These are phyloP conservation scores for Catagonus wagneri DNA, from an alignment of 2,113 vertebrate species.

Conservation along the genomic window DNA sequence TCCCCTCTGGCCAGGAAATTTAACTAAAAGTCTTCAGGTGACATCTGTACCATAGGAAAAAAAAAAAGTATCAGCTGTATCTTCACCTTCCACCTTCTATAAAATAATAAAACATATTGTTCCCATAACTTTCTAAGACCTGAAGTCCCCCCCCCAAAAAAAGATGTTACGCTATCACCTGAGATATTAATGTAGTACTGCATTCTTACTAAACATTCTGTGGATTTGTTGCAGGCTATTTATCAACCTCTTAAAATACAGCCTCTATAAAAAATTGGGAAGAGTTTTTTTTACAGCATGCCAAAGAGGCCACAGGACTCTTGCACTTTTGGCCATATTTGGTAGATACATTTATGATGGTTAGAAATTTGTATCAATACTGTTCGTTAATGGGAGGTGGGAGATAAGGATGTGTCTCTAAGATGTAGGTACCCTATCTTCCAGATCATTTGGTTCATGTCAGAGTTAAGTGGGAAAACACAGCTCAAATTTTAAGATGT, in stretches of 20 bases:
- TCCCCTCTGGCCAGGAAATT: background rate
- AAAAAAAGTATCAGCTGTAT: background rate
- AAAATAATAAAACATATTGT: background rate
- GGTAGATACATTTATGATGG: background rate
- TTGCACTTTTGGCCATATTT: background rate
- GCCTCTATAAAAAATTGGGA: background rate
- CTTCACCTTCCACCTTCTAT: background rate
- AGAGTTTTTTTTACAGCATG: background rate
- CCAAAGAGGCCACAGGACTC: background rate
- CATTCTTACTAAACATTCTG: background rate
- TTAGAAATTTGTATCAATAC: background rate
- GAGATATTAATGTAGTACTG: background rate
- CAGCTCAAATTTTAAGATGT: background rate
- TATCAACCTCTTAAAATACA: background rate
- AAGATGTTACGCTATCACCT: background rate
- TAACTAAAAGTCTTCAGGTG: background rate
- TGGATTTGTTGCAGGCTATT: background rate
- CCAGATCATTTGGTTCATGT: background rate
- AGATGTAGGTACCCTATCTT: background rate
- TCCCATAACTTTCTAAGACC: background rate
- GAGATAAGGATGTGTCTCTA: background rate
- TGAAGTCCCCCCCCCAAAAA: background rate
- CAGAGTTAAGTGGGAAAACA: background rate
- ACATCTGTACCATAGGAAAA: background rate
- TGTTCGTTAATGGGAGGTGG: background rate